phyloP scores from a whole-genome alignment of 2,888 invertebrate genomes.

The Diarsia dahlii region DNA sequence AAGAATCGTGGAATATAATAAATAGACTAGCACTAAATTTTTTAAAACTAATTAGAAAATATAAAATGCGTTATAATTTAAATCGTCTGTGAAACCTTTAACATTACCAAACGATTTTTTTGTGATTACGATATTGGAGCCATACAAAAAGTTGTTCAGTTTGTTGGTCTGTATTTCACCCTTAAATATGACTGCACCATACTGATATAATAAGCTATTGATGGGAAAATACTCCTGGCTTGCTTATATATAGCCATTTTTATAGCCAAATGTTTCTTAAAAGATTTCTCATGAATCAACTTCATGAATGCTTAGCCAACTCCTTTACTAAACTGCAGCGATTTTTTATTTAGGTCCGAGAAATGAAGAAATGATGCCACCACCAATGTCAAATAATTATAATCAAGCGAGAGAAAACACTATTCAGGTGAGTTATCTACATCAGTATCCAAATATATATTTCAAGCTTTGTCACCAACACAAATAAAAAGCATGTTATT shows the following conservation, averaged over 20 bases:
- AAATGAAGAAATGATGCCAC: conserved; percentile 81
- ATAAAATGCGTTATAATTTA: background rate
- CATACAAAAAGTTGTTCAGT: background rate
- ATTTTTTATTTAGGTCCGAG: conserved; percentile 67
- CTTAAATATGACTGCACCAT: background rate
- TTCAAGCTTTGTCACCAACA: too few species aligned
- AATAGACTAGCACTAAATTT: background rate
- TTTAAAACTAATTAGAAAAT: background rate
- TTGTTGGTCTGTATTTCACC: background rate
- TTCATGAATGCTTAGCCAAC: background rate
- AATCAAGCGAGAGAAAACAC: conserved; percentile 94
- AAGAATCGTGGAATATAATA: background rate
- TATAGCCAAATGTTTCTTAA: background rate
- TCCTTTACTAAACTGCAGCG: background rate
- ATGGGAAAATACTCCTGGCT: background rate
- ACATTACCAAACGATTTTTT: too few species aligned
- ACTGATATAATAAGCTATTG: background rate
- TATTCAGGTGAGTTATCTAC: conserved; percentile 92
- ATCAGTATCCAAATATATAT: background rate
- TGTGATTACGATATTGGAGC: background rate
- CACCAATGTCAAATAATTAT: conserved; percentile 86
- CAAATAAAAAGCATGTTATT: background rate
- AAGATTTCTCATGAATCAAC: background rate
- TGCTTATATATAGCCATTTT: background rate
- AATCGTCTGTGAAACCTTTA: too few species aligned